A percentile compares a stretch with the other conserved stretches of the same genome.
Evolutionary conservation across 2,797 vertebrate species (phyloP).

Genomic region (Pogoniulus pusillus): DNA sequence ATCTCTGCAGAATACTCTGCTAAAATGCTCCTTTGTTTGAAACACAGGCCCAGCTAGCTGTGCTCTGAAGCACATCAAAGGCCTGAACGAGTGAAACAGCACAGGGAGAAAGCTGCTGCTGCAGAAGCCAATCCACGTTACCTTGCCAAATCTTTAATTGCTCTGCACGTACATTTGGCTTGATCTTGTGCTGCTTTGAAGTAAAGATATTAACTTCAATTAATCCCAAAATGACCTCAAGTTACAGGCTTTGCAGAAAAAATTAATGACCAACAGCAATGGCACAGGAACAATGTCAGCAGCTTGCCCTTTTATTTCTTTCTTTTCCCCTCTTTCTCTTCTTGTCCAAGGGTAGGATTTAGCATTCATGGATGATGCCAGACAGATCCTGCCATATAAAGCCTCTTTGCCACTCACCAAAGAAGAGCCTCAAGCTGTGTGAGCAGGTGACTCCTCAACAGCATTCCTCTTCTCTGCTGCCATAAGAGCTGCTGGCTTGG

Average conservation of each 20-base stretch:
- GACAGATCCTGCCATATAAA: background rate
- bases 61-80: conserved; percentile 53
- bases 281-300: background rate
- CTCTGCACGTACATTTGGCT: conserved; percentile 16
- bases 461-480: background rate
- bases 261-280: background rate
- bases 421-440: background rate
- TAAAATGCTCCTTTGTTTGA: conserved; percentile 32
- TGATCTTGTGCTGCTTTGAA: conserved; percentile 55
- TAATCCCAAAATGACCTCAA: conserved; percentile 50
- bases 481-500: background rate
- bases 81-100: conserved; percentile 10
- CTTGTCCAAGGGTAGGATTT: background rate
- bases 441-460: no score
- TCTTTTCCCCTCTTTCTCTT: background rate
- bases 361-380: background rate
- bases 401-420: background rate
- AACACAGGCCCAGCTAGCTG: background rate
- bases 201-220: conserved; percentile 46
- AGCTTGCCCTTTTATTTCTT: background rate
- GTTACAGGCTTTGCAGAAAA: background rate
- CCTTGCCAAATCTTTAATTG: conserved; percentile 60
- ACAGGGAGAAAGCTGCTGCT: background rate
- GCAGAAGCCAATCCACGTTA: background rate
- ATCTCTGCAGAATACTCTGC: background rate